Base-by-base conservation (phyloP, 2,888 invertebrate genomes). In the Coelogynopora nodosa region DNA sequence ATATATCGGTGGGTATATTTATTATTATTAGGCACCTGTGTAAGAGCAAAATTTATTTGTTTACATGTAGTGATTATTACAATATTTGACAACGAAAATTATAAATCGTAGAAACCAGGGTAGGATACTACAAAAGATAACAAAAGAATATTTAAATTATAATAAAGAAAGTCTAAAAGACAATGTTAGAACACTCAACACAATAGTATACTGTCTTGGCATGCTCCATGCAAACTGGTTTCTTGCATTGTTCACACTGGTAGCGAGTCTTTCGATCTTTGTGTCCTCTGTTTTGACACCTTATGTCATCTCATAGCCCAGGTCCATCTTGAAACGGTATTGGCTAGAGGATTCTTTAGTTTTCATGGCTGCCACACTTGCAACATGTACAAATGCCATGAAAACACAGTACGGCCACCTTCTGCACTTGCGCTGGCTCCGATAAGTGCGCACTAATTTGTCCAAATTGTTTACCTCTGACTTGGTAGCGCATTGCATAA, bases 371-470 rank as follows among this genome's bases (percentile, higher is more conserved):
- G 30, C 84, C n/a, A 83, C 29, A n/a, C 5, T 29, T 30, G 29
- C 84, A 29, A 83, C 30, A 30, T 83, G 49, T 28, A 31, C 84
- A 30, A 28, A 31, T 27, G 84, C 31, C 5, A 83, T 28, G 30
- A 83, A 83, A 23, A 83, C 31, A 29, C 84, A 2, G 2, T 83
- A 83, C 10, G 84, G 84, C 84, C 84, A 83, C n/a, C 84, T 26
- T 23, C 31, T 23, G 31, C 84, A 83, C 30, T 83, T 83, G 30
- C 84, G 29, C 31, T 83, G 26, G 84, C 84, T 83, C 23, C 28
- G 30, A 83, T 30, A 83, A 5, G 28, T 30, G 27, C 84, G 31
- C 10, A 27, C 84, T 5, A 83, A 30, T 31, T 83, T 83, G n/a
- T 83, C 84, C 26, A 83, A 30, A 31, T 83, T 2, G 29, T 83